Conservation (phyloP, 2,113 vertebrate genomes). For the Machaerirhynchus nigripectus region DNA sequence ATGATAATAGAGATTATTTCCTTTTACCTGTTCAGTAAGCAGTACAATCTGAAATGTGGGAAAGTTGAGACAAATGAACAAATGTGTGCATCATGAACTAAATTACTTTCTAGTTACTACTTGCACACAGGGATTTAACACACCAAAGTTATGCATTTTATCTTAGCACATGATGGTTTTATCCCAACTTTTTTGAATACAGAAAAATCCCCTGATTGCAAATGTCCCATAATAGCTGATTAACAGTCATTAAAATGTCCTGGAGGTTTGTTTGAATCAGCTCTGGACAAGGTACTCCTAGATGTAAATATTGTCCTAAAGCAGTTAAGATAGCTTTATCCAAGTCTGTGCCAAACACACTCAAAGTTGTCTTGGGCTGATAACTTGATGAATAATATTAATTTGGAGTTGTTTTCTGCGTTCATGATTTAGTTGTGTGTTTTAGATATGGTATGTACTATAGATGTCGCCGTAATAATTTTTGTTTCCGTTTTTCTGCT, state of each 20-base stretch:
- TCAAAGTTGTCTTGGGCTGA: not conserved
- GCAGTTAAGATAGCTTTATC: not conserved
- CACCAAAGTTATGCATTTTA: not conserved
- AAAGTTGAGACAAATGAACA: not conserved
- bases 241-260: not conserved
- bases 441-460: not conserved
- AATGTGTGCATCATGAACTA: accelerated
- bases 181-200: not conserved
- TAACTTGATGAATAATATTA: not conserved
- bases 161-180: not conserved
- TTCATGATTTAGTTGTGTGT: not conserved
- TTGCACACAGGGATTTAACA: not conserved
- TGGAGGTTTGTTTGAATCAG: not conserved
- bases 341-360: not conserved
- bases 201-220: not conserved
- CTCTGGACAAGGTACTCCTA: not conserved
- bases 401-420: not conserved
- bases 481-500: not conserved
- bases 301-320: not conserved
- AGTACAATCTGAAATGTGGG: not conserved
- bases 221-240: not conserved
- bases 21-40: not conserved
- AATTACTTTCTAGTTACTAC: not conserved
- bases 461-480: not conserved
- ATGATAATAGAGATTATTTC: not conserved